These are phyloP conservation scores for Dromaius novaehollandiae DNA, from an alignment of 2,113 vertebrate genomes.

Conservation along the genomic window DNA sequence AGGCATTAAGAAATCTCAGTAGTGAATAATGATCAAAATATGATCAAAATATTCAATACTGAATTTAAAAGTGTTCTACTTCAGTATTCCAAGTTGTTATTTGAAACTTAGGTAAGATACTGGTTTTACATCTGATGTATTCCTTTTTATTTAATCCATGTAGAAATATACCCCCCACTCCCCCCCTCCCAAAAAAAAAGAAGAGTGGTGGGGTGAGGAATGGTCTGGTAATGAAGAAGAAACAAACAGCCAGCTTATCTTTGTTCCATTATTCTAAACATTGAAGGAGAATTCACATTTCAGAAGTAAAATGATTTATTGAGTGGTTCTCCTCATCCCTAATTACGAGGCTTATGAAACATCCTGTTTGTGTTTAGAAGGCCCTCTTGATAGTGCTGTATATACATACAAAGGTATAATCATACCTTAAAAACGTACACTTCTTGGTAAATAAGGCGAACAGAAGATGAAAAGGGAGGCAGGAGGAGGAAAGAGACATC, in stretches of 20 bases:
- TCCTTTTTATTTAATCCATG: not conserved
- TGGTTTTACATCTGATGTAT: not conserved
- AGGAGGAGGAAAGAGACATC: not conserved
- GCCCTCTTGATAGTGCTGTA: no score
- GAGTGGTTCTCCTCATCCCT: no score
- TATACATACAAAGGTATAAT: no score
- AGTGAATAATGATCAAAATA: not conserved
- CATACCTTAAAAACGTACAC: no score
- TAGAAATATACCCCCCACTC: not conserved
- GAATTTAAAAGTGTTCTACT: not conserved
- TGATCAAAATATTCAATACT: not conserved
- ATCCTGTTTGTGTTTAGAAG: no score
- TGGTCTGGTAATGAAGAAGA: not conserved
- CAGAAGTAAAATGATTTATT: not conserved
- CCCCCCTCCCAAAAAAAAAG: no score
- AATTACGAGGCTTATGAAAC: no score
- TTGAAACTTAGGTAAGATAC: not conserved
- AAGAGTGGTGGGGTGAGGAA: no score
- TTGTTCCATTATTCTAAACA: not conserved
- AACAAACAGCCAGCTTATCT: not conserved
- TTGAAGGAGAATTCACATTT: not conserved
- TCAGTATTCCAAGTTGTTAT: not conserved
- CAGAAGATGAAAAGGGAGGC: not conserved
- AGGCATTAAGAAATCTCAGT: not conserved
- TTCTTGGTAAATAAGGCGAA: not conserved